Percentiles rank a stretch among this genome's conserved stretches.
Conservation (phyloP, 2,113 vertebrate species). For the Rhagologus leucostigma region DNA sequence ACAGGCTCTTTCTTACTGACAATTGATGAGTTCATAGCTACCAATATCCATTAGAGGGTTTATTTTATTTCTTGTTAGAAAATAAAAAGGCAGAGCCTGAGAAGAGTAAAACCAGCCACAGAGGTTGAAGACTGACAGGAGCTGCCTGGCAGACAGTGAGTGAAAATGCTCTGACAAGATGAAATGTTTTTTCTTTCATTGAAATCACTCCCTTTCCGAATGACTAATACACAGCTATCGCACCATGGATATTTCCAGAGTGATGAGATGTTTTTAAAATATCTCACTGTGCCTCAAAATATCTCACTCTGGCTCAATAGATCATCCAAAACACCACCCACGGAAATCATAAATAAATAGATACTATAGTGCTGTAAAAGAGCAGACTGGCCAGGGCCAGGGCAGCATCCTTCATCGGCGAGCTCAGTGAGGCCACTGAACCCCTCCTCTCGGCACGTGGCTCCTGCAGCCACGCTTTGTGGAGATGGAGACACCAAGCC, state of each 20-base stretch:
- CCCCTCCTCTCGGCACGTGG: neutral
- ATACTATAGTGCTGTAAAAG: neutral
- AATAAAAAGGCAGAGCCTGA: slow-evolving; percentile 22
- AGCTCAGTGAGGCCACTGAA: neutral
- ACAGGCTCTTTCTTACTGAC: slow-evolving; percentile 16
- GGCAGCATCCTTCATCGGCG: neutral
- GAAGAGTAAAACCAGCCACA: slow-evolving; percentile 21
- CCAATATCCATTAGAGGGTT: slow-evolving; percentile 53
- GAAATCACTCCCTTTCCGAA: slow-evolving; percentile 65
- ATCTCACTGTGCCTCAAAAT: slow-evolving; percentile 62
- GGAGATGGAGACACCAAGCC: neutral
- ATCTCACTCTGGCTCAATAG: slow-evolving; percentile 62
- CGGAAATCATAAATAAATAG: slow-evolving; percentile 64
- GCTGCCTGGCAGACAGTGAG: slow-evolving; percentile 64
- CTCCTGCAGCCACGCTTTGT: neutral
- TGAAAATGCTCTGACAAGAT: slow-evolving; percentile 63
- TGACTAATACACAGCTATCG: slow-evolving; percentile 60
- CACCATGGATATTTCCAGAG: slow-evolving; percentile 59
- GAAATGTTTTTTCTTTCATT: slow-evolving; percentile 68
- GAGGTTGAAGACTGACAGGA: slow-evolving; percentile 47
- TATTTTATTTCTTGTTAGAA: slow-evolving; percentile 60
- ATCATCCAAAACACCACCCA: slow-evolving; percentile 62
- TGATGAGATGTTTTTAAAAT: slow-evolving; percentile 66
- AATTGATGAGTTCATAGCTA: slow-evolving; percentile 45
- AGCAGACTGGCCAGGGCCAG: slow-evolving; percentile 1